These are phyloP conservation scores for Junonia oenone DNA, from an alignment of 2,888 invertebrate species.

Conservation along the genomic window DNA sequence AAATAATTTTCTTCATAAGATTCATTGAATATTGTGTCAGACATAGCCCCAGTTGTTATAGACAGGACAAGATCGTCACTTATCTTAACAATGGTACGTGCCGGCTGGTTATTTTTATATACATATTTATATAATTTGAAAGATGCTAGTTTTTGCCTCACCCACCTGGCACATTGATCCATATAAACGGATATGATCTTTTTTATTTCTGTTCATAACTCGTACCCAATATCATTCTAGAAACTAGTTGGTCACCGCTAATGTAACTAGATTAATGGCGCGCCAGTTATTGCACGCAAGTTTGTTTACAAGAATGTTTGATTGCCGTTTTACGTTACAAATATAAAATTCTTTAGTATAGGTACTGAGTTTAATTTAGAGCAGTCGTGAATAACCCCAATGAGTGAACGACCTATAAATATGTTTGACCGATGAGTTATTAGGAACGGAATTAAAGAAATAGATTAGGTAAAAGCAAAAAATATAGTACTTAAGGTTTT, in stretches of 20 bases:
- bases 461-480: too few species aligned
- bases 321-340: background rate
- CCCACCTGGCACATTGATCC: slow-evolving; percentile 20
- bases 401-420: background rate
- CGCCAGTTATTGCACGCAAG: slow-evolving; percentile 1
- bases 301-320: slow-evolving; percentile 1
- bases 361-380: background rate
- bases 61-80: background rate
- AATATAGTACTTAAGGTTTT: too few species aligned
- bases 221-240: slow-evolving; percentile 2
- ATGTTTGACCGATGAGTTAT: background rate
- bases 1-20: background rate
- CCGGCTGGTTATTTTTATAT: slow-evolving; percentile 22
- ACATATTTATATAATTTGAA: slow-evolving; percentile 12
- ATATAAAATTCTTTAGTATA: too few species aligned
- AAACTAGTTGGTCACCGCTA: slow-evolving; percentile 4
- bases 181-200: slow-evolving; percentile 14
- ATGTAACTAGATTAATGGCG: slow-evolving; percentile 12
- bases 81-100: slow-evolving; percentile 23
- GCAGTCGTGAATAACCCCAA: background rate
- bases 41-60: background rate
- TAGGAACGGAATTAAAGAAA: background rate
- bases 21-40: background rate
- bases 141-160: slow-evolving; percentile 19
- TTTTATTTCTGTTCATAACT: slow-evolving; percentile 18